phyloP scores from a whole-genome alignment of 2,888 invertebrate species.

The Heliconius aoede region DNA sequence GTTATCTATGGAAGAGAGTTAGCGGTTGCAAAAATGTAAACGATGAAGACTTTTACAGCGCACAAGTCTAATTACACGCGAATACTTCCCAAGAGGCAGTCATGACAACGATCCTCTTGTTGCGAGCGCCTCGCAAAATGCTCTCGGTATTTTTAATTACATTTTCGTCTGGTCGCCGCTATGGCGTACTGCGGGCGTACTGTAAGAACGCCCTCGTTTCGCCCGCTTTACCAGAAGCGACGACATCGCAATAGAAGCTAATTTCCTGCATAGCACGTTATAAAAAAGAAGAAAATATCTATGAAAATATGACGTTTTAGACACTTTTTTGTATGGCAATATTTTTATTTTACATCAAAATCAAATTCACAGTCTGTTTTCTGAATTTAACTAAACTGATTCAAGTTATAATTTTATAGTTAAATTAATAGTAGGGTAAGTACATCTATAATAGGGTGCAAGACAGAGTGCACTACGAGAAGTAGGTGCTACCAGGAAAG shows the following conservation, averaged over 20 bases:
- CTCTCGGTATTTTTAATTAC: constrained; percentile 84
- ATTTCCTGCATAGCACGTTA: constrained; percentile 82
- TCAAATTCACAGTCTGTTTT: background rate
- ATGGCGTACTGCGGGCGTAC: constrained; percentile 72
- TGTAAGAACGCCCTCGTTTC: constrained; percentile 77
- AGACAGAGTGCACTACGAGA: constrained; percentile 49
- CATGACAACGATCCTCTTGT: constrained; percentile 80
- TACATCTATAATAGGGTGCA: constrained; percentile 48
- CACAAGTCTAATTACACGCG: constrained; percentile 80
- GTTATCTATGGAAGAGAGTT: constrained; percentile 51
- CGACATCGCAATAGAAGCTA: constrained; percentile 83
- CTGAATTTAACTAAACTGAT: background rate
- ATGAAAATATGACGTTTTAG: constrained; percentile 68
- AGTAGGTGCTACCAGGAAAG: constrained; percentile 48
- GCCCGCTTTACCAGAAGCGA: constrained; percentile 81
- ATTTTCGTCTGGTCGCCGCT: constrained; percentile 81
- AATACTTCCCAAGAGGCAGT: constrained; percentile 80
- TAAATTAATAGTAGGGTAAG: constrained; percentile 10
- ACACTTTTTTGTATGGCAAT: background rate
- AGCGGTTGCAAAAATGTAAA: constrained; percentile 61
- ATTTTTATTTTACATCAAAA: background rate
- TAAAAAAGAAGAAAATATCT: constrained; percentile 69
- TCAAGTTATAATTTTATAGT: background rate
- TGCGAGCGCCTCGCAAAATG: constrained; percentile 79
- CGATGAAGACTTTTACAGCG: constrained; percentile 70